Evolutionary conservation across 2,888 invertebrate species (phyloP), one percentile per base, ranked within the genome.

Genomic region (Dichetophora obliterata): DNA sequence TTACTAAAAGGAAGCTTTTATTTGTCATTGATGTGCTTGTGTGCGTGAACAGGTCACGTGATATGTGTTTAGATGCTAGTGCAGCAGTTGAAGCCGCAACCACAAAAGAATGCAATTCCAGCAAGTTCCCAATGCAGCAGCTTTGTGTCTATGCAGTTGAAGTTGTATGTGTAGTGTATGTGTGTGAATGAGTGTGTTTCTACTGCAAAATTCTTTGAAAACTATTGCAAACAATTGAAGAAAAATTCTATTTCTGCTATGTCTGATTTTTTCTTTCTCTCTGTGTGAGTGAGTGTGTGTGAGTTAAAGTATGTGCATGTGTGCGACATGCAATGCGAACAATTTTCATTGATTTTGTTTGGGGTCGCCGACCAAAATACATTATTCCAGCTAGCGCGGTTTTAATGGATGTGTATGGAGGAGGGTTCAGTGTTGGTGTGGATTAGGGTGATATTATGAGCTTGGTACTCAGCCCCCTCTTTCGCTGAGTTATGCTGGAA

Each of bases 101-200:
- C 80, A 77, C 80, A 82, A 76, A 80, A 79, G 81, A 82, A 82
- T 82, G 81, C 81, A 82, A 82, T 80, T 82, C 81, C 80, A 81
- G 80, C 82, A 81, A 81, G 75, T 78, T 76, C 72, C 19, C 66
- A 37, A 24, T 43, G 54, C 54, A 61, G 59, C 59, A 19, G 43
- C 22, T 61, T 27, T n/a, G n/a, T 57, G 24, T 57, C 16, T 27
- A 37, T 52, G 66, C 27, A 43, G 37, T 37, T 75, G 24, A 34
- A 68, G 16, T n/a, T 75, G 43, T 61, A 50, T 61, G 24, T 66
- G 24, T 54, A n/a, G 9, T 50, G 34, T 50, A 22, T 57, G 27
- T 54, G 65, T 75, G 61, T 59, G 48, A 34, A 22, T 69, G 75
- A 5, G 52, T 27, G 43, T 31, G 48, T 43, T 75, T 54, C 37